These are phyloP conservation scores for Pelochelys cantorii DNA, from an alignment of 2,797 vertebrate species.

Conservation along the genomic window DNA sequence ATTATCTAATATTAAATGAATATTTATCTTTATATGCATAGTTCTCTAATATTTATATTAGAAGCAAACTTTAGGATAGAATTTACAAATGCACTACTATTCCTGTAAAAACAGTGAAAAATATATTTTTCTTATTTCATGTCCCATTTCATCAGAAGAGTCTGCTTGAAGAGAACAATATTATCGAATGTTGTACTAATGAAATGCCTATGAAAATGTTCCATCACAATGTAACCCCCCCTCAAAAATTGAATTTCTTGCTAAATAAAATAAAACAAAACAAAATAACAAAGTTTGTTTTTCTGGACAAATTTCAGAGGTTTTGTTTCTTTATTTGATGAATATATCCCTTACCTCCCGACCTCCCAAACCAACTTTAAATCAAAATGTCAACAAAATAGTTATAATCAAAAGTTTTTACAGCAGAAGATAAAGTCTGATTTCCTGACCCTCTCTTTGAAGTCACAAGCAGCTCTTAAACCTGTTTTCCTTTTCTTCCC, in stretches of 20 bases:
- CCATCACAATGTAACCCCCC: too few species aligned
- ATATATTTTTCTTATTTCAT: not conserved
- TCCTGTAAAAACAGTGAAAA: not conserved
- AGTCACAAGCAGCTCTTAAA: not conserved
- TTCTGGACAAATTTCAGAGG: not conserved
- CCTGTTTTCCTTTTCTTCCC: not conserved
- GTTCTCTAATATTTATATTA: not conserved
- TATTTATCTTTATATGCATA: not conserved
- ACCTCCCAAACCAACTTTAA: not conserved
- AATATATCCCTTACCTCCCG: not conserved
- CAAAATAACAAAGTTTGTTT: not conserved
- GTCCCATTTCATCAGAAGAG: not conserved
- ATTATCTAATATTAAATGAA: not conserved
- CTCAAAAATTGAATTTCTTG: not conserved
- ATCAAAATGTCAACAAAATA: not conserved
- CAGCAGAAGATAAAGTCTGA: not conserved
- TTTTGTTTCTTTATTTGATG: not conserved
- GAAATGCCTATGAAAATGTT: not conserved
- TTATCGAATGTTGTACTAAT: not conserved
- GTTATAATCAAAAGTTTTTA: not conserved
- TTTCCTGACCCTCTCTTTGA: not conserved
- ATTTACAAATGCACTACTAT: not conserved
- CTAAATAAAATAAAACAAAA: not conserved
- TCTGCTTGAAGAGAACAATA: not conserved
- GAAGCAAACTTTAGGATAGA: not conserved